Conservation (phyloP, 1,140 invertebrate species). For the Sycophila sp. region DNA sequence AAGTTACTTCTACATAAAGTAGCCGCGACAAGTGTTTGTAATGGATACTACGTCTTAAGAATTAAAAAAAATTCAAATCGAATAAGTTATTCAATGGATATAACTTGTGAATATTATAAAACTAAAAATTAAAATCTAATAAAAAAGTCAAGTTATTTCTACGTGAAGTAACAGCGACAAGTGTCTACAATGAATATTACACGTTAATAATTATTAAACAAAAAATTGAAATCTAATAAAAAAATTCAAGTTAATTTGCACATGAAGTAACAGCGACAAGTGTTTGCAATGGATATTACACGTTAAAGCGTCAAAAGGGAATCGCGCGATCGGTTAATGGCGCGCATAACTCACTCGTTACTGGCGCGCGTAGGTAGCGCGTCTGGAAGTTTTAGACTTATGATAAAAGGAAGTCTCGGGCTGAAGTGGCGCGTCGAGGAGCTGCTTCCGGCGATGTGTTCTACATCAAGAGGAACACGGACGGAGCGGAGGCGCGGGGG, state of each 20-base stretch:
- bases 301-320: background rate
- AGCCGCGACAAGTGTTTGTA: too few species aligned
- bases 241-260: background rate
- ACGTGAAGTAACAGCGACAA: background rate
- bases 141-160: background rate
- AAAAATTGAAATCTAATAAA: too few species aligned
- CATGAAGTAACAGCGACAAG: background rate
- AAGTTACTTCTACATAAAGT: too few species aligned
- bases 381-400: conserved; percentile 21
- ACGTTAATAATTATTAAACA: too few species aligned
- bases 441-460: conserved; percentile 51
- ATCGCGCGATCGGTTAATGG: background rate
- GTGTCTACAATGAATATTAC: too few species aligned
- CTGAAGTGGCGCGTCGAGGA: conserved; percentile 49
- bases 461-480: conserved; percentile 40
- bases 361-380: background rate
- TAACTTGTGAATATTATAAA: too few species aligned
- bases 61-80: too few species aligned
- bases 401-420: conserved; percentile 40
- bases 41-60: too few species aligned
- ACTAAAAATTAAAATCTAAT: too few species aligned
- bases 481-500: conserved; percentile 10
- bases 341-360: too few species aligned
- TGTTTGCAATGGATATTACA: background rate
- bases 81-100: too few species aligned